These are phyloP conservation scores for Acestrorhynchus altus DNA, from an alignment of 2,797 vertebrate genomes.

Conservation along the genomic window DNA sequence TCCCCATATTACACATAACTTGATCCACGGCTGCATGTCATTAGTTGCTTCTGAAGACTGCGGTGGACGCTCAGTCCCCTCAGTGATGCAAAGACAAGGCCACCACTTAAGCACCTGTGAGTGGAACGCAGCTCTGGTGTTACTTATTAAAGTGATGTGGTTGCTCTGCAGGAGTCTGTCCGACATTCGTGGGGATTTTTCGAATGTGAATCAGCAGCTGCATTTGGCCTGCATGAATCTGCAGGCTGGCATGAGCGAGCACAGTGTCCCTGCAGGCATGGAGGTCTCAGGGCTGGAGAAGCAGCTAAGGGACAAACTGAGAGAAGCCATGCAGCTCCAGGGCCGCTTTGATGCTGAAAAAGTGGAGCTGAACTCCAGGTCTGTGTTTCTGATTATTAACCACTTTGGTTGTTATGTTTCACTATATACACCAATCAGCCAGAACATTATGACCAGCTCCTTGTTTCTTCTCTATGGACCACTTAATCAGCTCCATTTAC, in stretches of 20 bases:
- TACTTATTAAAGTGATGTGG: no score
- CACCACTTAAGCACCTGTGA: no score
- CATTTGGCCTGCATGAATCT: slow-evolving; percentile 78
- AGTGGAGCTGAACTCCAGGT: slow-evolving; percentile 84
- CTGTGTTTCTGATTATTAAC: slow-evolving; percentile 16
- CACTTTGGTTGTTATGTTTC: slow-evolving; percentile 16
- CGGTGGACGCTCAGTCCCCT: no score
- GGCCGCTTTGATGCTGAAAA: slow-evolving; percentile 82
- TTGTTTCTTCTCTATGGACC: no score
- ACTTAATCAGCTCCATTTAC: no score
- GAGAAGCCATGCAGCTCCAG: slow-evolving; percentile 83
- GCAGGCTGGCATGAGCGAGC: slow-evolving; percentile 69
- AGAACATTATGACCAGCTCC: no score
- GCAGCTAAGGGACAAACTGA: slow-evolving; percentile 80
- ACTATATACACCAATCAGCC: no score
- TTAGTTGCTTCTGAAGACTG: no score
- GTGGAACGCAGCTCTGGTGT: no score
- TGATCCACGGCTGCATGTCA: no score
- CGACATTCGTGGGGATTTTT: slow-evolving; percentile 77
- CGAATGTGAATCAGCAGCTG: slow-evolving; percentile 69
- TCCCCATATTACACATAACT: no score
- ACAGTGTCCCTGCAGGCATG: slow-evolving; percentile 60
- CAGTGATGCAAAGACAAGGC: no score
- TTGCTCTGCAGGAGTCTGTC: slow-evolving; percentile 80
- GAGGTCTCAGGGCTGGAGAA: slow-evolving; percentile 73